A percentile compares a stretch with the other conserved stretches of the same genome.
Conservation (phyloP, 1,140 invertebrate species). For the Drosophila nasuta region DNA sequence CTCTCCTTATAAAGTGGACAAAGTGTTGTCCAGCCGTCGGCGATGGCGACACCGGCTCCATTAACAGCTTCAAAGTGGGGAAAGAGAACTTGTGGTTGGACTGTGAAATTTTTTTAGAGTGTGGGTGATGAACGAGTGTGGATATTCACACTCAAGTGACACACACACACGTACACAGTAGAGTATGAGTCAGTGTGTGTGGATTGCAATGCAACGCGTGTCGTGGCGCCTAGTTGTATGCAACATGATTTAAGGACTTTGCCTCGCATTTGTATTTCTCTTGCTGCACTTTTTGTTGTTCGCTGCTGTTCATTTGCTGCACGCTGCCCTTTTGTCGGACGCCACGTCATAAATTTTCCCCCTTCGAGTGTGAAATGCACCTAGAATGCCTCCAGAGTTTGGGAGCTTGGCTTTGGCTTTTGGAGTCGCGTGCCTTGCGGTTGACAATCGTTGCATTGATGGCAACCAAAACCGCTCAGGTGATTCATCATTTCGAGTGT, state of each 20-base stretch:
- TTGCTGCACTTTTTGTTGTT: slow-evolving; percentile 69
- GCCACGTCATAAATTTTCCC: slow-evolving; percentile 60
- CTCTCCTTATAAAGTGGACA: slow-evolving; percentile 42
- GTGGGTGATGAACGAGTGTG: slow-evolving; percentile 71
- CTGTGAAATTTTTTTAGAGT: slow-evolving; percentile 13
- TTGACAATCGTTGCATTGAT: slow-evolving; percentile 81
- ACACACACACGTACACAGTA: neutral
- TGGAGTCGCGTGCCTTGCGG: slow-evolving; percentile 69
- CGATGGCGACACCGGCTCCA: slow-evolving; percentile 76
- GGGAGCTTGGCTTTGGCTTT: neutral
- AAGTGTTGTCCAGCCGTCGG: slow-evolving; percentile 78
- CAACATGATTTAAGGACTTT: slow-evolving; percentile 78
- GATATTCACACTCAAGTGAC: slow-evolving; percentile 81
- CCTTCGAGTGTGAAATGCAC: slow-evolving; percentile 42
- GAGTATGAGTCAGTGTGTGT: slow-evolving; percentile 3
- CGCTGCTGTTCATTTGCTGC: slow-evolving; percentile 72
- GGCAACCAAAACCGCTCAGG: slow-evolving; percentile 58
- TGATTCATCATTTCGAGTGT: slow-evolving; percentile 84
- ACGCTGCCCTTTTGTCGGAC: slow-evolving; percentile 21
- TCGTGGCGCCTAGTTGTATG: slow-evolving; percentile 70
- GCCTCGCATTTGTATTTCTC: slow-evolving; percentile 41
- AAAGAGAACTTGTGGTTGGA: slow-evolving; percentile 20
- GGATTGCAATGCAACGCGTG: slow-evolving; percentile 59
- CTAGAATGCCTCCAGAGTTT: slow-evolving; percentile 29
- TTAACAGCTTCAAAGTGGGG: slow-evolving; percentile 51